Percentiles rank a stretch among this genome's conserved stretches.
These are phyloP conservation scores for Oenanthe oenanthe DNA, from an alignment of 2,113 vertebrate species.

Conservation along the genomic window DNA sequence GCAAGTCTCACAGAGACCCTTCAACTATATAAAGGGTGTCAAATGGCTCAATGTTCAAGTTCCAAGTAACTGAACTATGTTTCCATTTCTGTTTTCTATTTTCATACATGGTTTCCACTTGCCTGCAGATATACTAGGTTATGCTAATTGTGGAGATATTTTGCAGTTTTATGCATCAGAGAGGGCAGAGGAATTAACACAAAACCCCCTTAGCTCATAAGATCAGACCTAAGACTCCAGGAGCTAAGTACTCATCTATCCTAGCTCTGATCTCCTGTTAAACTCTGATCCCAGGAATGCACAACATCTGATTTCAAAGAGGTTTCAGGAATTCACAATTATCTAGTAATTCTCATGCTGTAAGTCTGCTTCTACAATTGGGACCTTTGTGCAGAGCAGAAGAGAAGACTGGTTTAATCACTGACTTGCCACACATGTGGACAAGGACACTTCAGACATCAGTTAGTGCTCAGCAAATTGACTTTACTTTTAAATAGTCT, in stretches of 20 bases:
- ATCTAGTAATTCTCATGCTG: background rate
- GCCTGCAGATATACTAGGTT: background rate
- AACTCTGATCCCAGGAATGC: background rate
- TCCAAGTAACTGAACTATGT: background rate
- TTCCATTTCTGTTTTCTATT: background rate
- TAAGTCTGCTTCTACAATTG: background rate
- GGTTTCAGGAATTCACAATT: background rate
- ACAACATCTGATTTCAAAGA: background rate
- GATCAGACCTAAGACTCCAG: background rate
- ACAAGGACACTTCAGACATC: background rate
- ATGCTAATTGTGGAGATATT: background rate
- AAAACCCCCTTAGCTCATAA: background rate
- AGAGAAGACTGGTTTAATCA: background rate
- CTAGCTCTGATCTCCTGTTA: background rate
- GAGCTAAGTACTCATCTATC: background rate
- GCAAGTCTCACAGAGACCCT: background rate
- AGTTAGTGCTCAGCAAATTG: background rate
- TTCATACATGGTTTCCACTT: background rate
- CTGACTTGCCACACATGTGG: accelerated
- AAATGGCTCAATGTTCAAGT: background rate
- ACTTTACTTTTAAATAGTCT: background rate
- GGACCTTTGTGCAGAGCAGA: background rate
- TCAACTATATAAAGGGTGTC: background rate
- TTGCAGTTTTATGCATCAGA: background rate
- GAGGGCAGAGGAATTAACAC: background rate